phyloP scores from a whole-genome alignment of 2,113 vertebrate species.

The Nicator chloris region DNA sequence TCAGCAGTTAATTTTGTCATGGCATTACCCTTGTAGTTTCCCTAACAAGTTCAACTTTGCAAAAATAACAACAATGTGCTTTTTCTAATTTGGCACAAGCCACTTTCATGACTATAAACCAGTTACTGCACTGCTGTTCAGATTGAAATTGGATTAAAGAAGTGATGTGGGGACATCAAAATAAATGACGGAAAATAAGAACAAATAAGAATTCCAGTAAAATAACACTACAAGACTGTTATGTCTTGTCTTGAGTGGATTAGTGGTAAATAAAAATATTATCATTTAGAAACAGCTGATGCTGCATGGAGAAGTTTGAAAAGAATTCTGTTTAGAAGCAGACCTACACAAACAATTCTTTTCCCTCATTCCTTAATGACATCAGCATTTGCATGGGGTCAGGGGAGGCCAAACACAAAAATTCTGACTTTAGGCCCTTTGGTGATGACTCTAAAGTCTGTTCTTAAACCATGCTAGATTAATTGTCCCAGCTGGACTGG shows the following conservation, averaged over 20 bases:
- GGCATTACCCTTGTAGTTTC: background rate
- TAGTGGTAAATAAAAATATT: constrained; percentile 53
- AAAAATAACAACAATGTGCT: constrained; percentile 21
- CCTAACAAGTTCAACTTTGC: background rate
- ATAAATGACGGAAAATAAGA: background rate
- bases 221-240: constrained; percentile 40
- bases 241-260: constrained; percentile 26
- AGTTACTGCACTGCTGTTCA: background rate
- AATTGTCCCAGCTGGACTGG: background rate
- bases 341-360: background rate
- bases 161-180: constrained; percentile 35
- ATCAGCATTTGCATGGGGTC: background rate
- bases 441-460: background rate
- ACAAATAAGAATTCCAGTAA: constrained; percentile 42
- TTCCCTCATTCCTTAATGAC: background rate
- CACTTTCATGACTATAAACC: background rate
- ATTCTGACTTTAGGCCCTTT: background rate
- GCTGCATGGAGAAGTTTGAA: background rate
- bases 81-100: constrained; percentile 6
- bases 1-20: background rate
- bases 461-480: background rate
- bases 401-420: background rate
- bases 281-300: constrained; percentile 11
- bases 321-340: constrained; percentile 2
- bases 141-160: constrained; percentile 38